phyloP scores from a whole-genome alignment of 2,888 invertebrate genomes.

The Stegophylla sp. region DNA sequence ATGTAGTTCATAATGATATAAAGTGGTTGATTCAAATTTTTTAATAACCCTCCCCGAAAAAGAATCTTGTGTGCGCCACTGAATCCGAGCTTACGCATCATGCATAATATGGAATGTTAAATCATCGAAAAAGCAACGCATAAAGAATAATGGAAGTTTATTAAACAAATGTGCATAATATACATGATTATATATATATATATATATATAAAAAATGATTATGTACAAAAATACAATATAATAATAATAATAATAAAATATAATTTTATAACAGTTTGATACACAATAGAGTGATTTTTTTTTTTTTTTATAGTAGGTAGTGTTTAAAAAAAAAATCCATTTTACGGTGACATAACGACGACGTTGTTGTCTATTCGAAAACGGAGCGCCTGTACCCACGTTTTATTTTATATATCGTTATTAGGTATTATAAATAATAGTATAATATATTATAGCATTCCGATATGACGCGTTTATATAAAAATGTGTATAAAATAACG shows the following conservation, averaged over 20 bases:
- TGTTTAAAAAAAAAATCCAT: background rate
- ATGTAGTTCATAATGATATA: no score
- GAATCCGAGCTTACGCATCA: no score
- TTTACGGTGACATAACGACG: background rate
- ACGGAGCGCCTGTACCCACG: background rate
- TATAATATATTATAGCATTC: no score
- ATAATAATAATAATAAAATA: conserved; percentile 6
- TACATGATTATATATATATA: conserved; percentile 11
- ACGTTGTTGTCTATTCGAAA: background rate
- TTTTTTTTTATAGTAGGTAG: no score
- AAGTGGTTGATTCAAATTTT: no score
- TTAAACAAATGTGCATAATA: conserved; percentile 22
- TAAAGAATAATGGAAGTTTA: conserved; percentile 9
- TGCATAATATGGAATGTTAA: no score
- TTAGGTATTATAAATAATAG: no score
- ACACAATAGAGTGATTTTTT: background rate
- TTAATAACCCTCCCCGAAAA: no score
- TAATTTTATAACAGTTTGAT: conserved; percentile 30
- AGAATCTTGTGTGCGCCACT: no score
- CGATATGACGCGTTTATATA: no score
- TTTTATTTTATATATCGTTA: no score
- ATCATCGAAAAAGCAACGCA: background rate
- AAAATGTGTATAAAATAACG: no score
- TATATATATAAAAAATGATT: background rate
- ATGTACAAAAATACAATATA: conserved; percentile 33